phyloP scores from a whole-genome alignment of 2,888 invertebrate species.

The Escarpia spicata region DNA sequence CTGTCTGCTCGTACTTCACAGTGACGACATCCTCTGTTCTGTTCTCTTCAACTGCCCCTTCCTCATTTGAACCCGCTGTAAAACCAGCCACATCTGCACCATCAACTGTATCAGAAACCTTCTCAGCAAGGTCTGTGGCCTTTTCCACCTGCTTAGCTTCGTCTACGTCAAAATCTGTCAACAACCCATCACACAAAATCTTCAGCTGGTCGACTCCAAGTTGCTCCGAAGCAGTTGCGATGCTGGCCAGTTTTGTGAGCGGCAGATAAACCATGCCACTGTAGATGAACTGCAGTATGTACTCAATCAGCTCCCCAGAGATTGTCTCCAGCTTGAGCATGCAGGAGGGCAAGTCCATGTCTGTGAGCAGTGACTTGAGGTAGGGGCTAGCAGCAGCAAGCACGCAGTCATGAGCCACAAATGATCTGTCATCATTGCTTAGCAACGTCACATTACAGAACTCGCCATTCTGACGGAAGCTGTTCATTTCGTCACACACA shows the following conservation, averaged over 20 bases:
- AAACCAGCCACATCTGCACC: not conserved
- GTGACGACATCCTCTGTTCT: not conserved
- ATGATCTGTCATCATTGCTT: conserved; percentile 14
- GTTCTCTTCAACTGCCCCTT: not conserved
- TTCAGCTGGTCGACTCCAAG: not conserved
- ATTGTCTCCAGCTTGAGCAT: conserved; percentile 12
- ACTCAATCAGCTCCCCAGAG: not conserved
- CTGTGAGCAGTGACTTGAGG: conserved; percentile 7
- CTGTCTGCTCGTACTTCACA: not conserved
- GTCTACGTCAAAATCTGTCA: not conserved
- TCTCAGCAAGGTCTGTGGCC: not conserved
- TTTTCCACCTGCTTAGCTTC: not conserved
- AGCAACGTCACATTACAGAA: conserved; percentile 23
- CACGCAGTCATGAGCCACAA: conserved; percentile 30
- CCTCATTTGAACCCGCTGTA: not conserved
- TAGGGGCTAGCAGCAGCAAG: conserved; percentile 29
- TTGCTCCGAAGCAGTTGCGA: not conserved
- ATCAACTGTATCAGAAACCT: not conserved
- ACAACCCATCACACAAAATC: not conserved
- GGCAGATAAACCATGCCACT: not conserved
- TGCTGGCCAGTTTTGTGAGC: not conserved
- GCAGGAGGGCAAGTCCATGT: not conserved
- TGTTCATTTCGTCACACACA: not conserved
- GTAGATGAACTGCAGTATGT: conserved; percentile 3
- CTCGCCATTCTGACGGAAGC: not conserved